Base-by-base conservation (phyloP, 1,140 invertebrate species). In the Drosophila orena region DNA sequence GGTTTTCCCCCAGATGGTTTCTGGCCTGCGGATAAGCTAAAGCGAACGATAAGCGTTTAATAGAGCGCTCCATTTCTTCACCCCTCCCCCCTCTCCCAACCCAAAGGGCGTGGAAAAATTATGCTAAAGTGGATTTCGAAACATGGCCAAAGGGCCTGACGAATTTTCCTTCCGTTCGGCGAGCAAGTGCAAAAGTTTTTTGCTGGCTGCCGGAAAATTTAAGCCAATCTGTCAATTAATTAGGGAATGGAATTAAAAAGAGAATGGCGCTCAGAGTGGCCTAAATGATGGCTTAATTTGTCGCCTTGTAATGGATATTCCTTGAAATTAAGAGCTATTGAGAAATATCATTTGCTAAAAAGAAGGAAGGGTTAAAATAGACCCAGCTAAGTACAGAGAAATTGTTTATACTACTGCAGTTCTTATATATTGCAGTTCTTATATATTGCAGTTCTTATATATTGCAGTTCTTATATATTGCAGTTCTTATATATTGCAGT, bases 101-200 rank as follows among this genome's bases (percentile, higher is more conserved):
- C 43, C 47, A 10, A 11, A 27, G 34, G 30, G 46, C 46, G 30
- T 35, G 43, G 38, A 15, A 61, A 88, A 88, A 86, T 86, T 83
- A 86, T 86, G 83, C 75, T 62, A 86, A 81, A 86, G 83, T 86
- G 83, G 81, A 86, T 85, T 84, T 76, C 75, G 70, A 80, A 77
- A 70, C 58, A 59, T 78, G 62, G 59, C 78, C 74, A 66, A 58
- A 58, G 56, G 78, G 77, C 64, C 55, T 59, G 56, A 68, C 79
- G 55, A 83, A 69, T 79, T 78, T 81, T 43, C 58, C 52, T 57
- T 74, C 68, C 71, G 50, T 34, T 55, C 34, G 34, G 56, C 34
- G 27, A 74, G 43, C 50, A 74, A 74, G 70, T 74, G 71, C 50
- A 74, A 74, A 74, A 74, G 43, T 71, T 71, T 47, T 49, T 49